Conservation (phyloP, 2,113 vertebrate genomes). For the Cacatua alba region DNA sequence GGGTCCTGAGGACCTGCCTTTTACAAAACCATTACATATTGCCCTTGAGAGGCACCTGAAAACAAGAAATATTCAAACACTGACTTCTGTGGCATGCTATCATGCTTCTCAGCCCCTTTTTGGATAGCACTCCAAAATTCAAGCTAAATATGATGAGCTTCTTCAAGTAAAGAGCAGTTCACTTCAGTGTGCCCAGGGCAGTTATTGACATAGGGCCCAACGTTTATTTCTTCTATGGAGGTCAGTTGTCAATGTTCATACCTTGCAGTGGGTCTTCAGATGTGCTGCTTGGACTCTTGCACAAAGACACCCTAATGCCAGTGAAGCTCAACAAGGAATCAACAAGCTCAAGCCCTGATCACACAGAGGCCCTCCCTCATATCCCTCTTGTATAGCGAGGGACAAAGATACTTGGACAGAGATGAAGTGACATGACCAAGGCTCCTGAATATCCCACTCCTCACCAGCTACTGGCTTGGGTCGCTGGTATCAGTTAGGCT, state of each 20-base stretch:
- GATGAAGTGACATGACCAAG: neutral
- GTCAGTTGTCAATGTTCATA: neutral
- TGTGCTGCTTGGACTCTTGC: neutral
- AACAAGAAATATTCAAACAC: neutral
- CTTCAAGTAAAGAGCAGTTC: neutral
- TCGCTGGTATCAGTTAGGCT: neutral
- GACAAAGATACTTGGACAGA: neutral
- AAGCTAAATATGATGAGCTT: neutral
- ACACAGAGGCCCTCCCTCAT: neutral
- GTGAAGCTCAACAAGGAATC: neutral
- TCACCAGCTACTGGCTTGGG: neutral
- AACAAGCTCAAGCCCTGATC: neutral
- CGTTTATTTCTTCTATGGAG: neutral
- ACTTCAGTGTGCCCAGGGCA: neutral
- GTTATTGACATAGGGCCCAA: neutral
- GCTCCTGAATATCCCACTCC: neutral
- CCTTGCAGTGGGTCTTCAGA: neutral
- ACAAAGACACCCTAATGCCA: neutral
- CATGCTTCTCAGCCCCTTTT: neutral
- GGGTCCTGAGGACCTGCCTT: neutral
- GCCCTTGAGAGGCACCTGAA: neutral
- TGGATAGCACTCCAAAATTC: neutral
- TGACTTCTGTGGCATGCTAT: neutral
- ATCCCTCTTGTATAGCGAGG: neutral
- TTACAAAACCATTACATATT: neutral